Evolutionary conservation across 2,888 invertebrate genomes (phyloP), one percentile per base, ranked within the genome.

Genomic region (Chrysotoxum bicinctum): DNA sequence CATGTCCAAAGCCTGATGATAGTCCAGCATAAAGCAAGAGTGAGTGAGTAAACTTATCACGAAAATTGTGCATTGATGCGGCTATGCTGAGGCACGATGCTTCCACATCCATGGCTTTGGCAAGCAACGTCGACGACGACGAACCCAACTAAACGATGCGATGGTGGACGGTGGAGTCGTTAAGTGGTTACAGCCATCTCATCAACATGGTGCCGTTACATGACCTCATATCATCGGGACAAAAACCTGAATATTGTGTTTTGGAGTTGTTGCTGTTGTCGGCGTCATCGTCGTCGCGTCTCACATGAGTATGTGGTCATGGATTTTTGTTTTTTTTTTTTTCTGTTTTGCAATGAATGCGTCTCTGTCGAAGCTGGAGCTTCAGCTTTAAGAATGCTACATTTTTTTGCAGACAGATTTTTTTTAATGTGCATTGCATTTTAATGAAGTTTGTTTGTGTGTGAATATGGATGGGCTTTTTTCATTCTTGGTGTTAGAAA

Each of bases 141-240:
- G 54, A 54, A n/a, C n/a, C n/a, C 32, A 75, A 45, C 69, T 48
- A 9, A 69, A 56, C 54, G 37, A 62, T 52, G 50, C 72, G 73
- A 68, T 54, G 76, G 58, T 66, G 54, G 73, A 68, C 48, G 76
- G 58, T 66, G 54, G 50, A 81, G 72, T 77, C 68, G 85, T 85
- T 81, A 81, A 81, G 80, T 81, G 85, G 80, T 81, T 68, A 68
- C 77, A 76, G 81, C 64, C 85, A 81, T 85, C 85, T 76, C 85
- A 81, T 85, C 81, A 85, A 76, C 81, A 81, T 73, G 85, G 69
- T 85, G 81, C 85, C 85, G 85, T 85, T 85, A 85, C 76, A 85
- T 69, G 85, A 85, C 85, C 85, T 81, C 85, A 77, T 85, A 85
- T 81, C 81, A 73, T 60, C 69, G 50, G 50, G 43, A 68, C 56